Evolutionary conservation across 1,140 invertebrate species (phyloP), one percentile per base, ranked within the genome.

Genomic region (Akabosia matsudoensis): DNA sequence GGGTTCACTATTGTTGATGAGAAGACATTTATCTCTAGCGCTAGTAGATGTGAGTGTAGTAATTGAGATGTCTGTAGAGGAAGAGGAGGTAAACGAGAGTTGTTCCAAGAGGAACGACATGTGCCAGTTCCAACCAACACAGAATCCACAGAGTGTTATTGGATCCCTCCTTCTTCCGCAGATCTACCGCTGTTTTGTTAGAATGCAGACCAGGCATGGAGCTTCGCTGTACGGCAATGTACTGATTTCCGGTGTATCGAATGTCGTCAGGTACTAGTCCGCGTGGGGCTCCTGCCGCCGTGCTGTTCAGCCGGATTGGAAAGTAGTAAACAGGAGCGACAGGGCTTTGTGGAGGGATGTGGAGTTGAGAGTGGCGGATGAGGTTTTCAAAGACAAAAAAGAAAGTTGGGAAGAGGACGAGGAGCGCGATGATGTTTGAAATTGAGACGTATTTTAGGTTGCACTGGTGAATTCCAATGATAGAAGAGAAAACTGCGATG

Each of bases 141-240:
- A 79, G 31, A 14, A 76, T 76, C 78, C 78, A 79, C 4, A 74
- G 45, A 18, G 78, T 79, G n/a, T 67, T 75, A 2, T 70, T 76
- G 16, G 70, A 72, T 24, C 13, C 31, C 22, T 67, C 61, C 28
- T 45, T n/a, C n/a, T n/a, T n/a, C n/a, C n/a, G n/a, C n/a, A n/a
- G n/a, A n/a, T n/a, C n/a, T n/a, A n/a, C n/a, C n/a, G n/a, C n/a
- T n/a, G n/a, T n/a, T n/a, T n/a, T n/a, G n/a, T n/a, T n/a, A n/a
- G n/a, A n/a, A n/a, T n/a, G n/a, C n/a, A n/a, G n/a, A n/a, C n/a
- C n/a, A n/a, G n/a, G n/a, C n/a, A n/a, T n/a, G n/a, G n/a, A n/a
- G n/a, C n/a, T n/a, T n/a, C n/a, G n/a, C n/a, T n/a, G n/a, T n/a
- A n/a, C n/a, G n/a, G n/a, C n/a, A n/a, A n/a, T n/a, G n/a, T n/a